Percentiles rank a stretch among this genome's conserved stretches.
phyloP scores from a whole-genome alignment of 2,113 vertebrate species.

The Pomatostomus ruficeps region DNA sequence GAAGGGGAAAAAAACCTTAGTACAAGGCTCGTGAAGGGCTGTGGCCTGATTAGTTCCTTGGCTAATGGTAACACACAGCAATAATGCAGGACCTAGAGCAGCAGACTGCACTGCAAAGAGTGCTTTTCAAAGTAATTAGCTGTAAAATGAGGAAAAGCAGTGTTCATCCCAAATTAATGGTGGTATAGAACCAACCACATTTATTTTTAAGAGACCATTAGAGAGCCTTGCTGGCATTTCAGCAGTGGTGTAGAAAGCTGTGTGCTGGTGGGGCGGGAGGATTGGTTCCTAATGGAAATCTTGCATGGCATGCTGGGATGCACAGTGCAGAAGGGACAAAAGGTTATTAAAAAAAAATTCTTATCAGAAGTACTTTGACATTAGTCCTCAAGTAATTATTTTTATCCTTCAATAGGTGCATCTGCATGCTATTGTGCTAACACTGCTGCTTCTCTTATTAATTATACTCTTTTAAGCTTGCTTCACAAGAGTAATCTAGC shows the following conservation, averaged over 20 bases:
- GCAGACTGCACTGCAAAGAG: neutral
- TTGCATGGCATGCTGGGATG: neutral
- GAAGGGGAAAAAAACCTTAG: neutral
- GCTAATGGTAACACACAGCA: fast-evolving
- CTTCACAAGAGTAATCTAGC: constrained; percentile 49
- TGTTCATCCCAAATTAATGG: neutral
- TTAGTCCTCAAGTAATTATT: constrained; percentile 63
- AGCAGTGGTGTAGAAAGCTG: neutral
- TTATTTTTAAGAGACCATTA: neutral
- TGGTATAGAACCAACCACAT: neutral
- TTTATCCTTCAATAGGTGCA: constrained; percentile 68
- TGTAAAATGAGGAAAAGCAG: neutral
- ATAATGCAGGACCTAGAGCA: neutral
- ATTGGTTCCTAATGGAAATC: neutral
- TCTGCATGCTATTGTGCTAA: constrained; percentile 56
- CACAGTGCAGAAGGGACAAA: constrained; percentile 15
- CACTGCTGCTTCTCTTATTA: constrained; percentile 45
- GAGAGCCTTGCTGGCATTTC: neutral
- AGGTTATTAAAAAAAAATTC: neutral
- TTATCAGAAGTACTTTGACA: constrained; percentile 54
- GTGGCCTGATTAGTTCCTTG: neutral
- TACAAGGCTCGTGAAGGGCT: fast-evolving
- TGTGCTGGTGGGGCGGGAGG: neutral
- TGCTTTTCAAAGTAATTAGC: neutral
- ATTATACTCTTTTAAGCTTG: constrained; percentile 60